Evolutionary conservation across 2,888 invertebrate genomes (phyloP).

Genomic region (Orthosia gracilis): DNA sequence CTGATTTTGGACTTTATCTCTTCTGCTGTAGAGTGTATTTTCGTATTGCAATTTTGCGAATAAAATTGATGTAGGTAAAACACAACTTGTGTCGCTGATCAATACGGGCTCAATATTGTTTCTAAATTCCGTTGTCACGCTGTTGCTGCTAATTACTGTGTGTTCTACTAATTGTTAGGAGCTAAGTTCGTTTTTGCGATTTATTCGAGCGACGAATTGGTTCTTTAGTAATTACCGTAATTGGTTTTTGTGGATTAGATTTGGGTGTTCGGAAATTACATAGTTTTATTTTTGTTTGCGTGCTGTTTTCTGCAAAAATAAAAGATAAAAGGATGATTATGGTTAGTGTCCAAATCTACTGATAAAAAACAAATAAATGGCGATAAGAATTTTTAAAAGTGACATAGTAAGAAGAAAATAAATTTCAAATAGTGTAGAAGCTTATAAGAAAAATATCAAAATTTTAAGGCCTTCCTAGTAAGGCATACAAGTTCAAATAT

Average conservation of each 20-base stretch:
- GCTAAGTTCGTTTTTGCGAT: slow-evolving; percentile 57
- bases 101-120: slow-evolving; percentile 77
- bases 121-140: slow-evolving; percentile 77
- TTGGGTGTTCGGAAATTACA: slow-evolving; percentile 15
- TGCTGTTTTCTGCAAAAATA: neutral
- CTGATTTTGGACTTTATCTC: slow-evolving; percentile 69
- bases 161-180: slow-evolving; percentile 65
- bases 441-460: neutral
- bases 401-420: no score
- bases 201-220: slow-evolving; percentile 52
- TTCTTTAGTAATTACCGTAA: slow-evolving; percentile 50
- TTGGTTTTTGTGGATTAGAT: slow-evolving; percentile 43
- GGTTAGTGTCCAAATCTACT: neutral
- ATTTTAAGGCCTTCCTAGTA: neutral
- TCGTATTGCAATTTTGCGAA: slow-evolving; percentile 57
- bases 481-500: neutral
- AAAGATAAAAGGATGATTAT: neutral
- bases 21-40: slow-evolving; percentile 57
- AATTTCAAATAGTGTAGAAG: neutral
- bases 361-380: neutral
- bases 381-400: neutral
- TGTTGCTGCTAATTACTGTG: slow-evolving; percentile 72
- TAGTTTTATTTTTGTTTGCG: slow-evolving; percentile 8
- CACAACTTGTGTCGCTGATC: slow-evolving; percentile 69
- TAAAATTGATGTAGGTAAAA: slow-evolving; percentile 71